Evolutionary conservation across 2,797 vertebrate genomes (phyloP).

Genomic region (Microcaecilia unicolor): DNA sequence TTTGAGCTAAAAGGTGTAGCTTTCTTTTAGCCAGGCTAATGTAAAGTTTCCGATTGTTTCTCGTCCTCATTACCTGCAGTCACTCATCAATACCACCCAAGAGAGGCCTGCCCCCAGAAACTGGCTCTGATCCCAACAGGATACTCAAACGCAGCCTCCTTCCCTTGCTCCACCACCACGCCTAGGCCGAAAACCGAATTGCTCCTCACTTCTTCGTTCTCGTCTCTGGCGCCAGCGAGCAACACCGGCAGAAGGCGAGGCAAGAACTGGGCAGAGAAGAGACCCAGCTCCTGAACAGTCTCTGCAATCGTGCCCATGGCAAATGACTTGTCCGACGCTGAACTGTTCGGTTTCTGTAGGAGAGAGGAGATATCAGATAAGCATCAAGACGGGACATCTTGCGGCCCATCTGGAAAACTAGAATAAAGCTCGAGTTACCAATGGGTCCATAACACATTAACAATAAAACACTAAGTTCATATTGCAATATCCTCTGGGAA

Average conservation of each 20-base stretch:
- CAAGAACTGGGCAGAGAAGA: constrained; percentile 49
- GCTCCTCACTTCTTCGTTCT: constrained; percentile 75
- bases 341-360: constrained; percentile 66
- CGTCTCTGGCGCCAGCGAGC: constrained; percentile 55
- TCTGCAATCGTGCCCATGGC: constrained; percentile 72
- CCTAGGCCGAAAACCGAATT: constrained; percentile 80
- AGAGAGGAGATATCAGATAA: too few species aligned
- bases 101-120: too few species aligned
- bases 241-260: constrained; percentile 61
- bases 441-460: too few species aligned
- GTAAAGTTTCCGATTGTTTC: too few species aligned
- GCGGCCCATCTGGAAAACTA: too few species aligned
- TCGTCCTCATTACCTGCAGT: neutral
- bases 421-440: too few species aligned
- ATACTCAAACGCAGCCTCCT: constrained; percentile 68
- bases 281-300: constrained; percentile 63
- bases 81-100: too few species aligned
- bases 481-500: too few species aligned
- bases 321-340: constrained; percentile 77
- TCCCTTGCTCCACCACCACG: constrained; percentile 69
- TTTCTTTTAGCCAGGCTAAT: too few species aligned
- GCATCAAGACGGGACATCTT: neutral
- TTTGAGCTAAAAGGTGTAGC: too few species aligned
- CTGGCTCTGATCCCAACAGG: constrained; percentile 29
- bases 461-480: too few species aligned